Evolutionary conservation across 2,113 vertebrate genomes (phyloP), one percentile per base, ranked within the genome.

Genomic region (Leiothrix lutea): DNA sequence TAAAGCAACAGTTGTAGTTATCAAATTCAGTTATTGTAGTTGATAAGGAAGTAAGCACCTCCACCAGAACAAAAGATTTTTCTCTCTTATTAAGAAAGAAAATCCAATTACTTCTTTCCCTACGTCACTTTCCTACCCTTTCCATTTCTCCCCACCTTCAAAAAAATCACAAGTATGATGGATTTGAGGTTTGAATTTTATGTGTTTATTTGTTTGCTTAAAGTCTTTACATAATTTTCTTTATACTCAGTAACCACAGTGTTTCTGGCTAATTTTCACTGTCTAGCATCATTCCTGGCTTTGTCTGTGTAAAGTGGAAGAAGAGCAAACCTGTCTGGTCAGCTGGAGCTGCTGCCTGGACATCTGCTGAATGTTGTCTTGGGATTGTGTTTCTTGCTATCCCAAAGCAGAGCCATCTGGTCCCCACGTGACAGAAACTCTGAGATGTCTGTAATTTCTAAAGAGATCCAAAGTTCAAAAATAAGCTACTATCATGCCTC

Each of bases 401-500:
- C 40, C 26, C 75, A 78, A 78, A 91, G 38, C 33, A 71, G 60
- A 90, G 12, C 86, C 89, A 92, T 91, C 86, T 86, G 91, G 51
- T 56, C 13, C 36, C 56, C 65, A 64, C 0, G 0, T 47, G 84
- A 67, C 44, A 47, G n/a, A 73, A 91, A 44, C 35, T 62, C 21
- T 29, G 77, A 86, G 35, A 47, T 22, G 3, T 31, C 38, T 78
- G 23, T 17, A 54, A 69, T 80, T 92, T 93, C 71, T 62, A 51
- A 77, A 54, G 50, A 13, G 12, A 86, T 66, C 1, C 4, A n/a
- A 75, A 88, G 23, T 60, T 28, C 12, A 69, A 83, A 74, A 84
- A 66, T 26, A 48, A 38, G 3, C 11, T 75, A 28, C 53, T 6
- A 18, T 29, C 4, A 8, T 38, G 33, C 3, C 9, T 38, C 18